A percentile compares a stretch with the other conserved stretches of the same genome.
These are phyloP conservation scores for Catharus fuscescens DNA, from an alignment of 2,113 vertebrate species.

Conservation along the genomic window DNA sequence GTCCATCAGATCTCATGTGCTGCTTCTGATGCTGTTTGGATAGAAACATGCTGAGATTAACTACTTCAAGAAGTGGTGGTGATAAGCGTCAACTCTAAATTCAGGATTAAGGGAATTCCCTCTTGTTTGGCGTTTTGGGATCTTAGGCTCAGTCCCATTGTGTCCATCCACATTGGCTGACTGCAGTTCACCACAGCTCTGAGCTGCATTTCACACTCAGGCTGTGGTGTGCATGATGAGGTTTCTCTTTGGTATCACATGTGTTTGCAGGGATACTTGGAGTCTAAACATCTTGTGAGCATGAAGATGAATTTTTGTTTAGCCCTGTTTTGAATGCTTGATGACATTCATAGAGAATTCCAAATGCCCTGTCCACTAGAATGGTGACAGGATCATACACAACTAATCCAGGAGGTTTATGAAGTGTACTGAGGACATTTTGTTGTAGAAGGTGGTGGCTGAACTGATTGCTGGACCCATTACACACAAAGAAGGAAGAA, in stretches of 20 bases:
- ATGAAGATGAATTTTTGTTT: neutral
- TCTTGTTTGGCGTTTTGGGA: neutral
- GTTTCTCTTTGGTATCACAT: neutral
- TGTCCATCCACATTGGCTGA: neutral
- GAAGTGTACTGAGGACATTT: neutral
- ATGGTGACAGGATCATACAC: neutral
- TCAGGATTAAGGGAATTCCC: neutral
- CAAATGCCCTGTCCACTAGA: neutral
- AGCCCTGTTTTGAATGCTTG: neutral
- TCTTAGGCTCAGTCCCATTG: rapidly evolving
- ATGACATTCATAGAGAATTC: neutral
- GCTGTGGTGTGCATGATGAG: neutral
- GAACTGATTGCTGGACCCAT: neutral
- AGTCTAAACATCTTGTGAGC: neutral
- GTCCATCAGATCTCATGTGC: neutral
- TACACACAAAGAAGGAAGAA: neutral
- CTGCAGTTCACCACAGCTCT: neutral
- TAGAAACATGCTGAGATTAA: neutral
- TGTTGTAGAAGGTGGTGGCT: neutral
- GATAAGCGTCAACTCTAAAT: neutral
- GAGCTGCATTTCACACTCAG: neutral
- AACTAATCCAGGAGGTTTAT: neutral
- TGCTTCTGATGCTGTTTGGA: neutral
- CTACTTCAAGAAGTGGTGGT: neutral
- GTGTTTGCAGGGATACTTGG: neutral